Percentiles rank a stretch among this genome's conserved stretches.
These are phyloP conservation scores for Argynnis bischoffii DNA, from an alignment of 2,888 invertebrate genomes.

Conservation along the genomic window DNA sequence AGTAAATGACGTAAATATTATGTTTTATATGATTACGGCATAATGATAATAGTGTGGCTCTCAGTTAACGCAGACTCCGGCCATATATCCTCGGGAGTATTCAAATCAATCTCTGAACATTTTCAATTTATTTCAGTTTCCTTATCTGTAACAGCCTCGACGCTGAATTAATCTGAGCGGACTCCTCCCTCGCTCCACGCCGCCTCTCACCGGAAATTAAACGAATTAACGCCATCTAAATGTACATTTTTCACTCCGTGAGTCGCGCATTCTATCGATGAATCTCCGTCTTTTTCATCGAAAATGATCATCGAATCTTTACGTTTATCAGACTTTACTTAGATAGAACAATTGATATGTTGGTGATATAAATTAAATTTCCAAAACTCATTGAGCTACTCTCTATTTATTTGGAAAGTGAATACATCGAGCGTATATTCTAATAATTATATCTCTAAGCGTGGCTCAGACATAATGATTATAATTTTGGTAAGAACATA, in stretches of 20 bases:
- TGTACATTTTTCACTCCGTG: slow-evolving; percentile 82
- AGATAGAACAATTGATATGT: slow-evolving; percentile 81
- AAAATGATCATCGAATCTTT: slow-evolving; percentile 69
- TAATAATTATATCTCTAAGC: slow-evolving; percentile 57
- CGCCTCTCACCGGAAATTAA: slow-evolving; percentile 81
- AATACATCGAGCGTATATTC: slow-evolving; percentile 69
- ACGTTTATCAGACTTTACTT: slow-evolving; percentile 76
- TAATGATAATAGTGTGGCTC: slow-evolving; percentile 31
- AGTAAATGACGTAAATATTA: not conserved
- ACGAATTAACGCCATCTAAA: slow-evolving; percentile 83
- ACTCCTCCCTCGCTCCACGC: slow-evolving; percentile 54
- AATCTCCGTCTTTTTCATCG: slow-evolving; percentile 79
- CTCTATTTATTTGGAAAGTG: slow-evolving; percentile 73
- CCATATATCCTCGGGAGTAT: slow-evolving; percentile 76
- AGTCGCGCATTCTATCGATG: slow-evolving; percentile 77
- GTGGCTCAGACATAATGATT: slow-evolving; percentile 58
- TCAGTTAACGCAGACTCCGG: slow-evolving; percentile 49
- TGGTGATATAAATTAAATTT: slow-evolving; percentile 80
- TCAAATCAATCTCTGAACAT: slow-evolving; percentile 83
- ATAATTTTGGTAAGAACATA: slow-evolving; percentile 42
- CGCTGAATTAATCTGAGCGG: slow-evolving; percentile 81
- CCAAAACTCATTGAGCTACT: slow-evolving; percentile 74
- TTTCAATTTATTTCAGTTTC: slow-evolving; percentile 83
- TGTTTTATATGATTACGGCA: not conserved
- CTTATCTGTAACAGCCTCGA: slow-evolving; percentile 80